Conservation (phyloP, 2,888 invertebrate genomes). For the Panzeria rudis region DNA sequence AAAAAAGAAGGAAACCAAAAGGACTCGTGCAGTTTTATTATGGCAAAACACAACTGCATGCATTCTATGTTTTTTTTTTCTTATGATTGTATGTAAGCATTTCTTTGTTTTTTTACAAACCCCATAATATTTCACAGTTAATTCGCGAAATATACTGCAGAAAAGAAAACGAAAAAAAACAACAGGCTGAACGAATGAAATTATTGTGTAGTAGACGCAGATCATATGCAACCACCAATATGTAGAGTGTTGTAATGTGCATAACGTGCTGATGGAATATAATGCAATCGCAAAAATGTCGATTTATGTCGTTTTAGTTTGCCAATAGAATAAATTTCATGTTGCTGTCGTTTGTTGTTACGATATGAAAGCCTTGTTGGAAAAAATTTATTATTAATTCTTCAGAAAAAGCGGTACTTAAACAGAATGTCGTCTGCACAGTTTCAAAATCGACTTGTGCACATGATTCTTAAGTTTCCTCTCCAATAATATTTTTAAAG, state of each 20-base stretch:
- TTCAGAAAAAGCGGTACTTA: background rate
- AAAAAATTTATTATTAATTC: background rate
- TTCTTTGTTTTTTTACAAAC: slow-evolving; percentile 34
- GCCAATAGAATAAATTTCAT: slow-evolving; percentile 61
- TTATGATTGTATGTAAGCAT: slow-evolving; percentile 3
- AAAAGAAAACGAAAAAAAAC: slow-evolving; percentile 1
- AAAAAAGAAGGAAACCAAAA: slow-evolving; percentile 41
- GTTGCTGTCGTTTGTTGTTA: slow-evolving; percentile 19
- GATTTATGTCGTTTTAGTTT: slow-evolving; percentile 66
- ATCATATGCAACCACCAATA: slow-evolving; percentile 31
- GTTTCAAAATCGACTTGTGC: background rate
- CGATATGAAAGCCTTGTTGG: background rate
- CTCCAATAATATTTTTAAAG: too few species aligned
- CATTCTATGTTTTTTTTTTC: slow-evolving; percentile 15
- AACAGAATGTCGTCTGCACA: background rate
- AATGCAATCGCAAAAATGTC: slow-evolving; percentile 66
- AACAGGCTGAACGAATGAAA: slow-evolving; percentile 39
- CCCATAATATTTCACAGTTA: slow-evolving; percentile 66
- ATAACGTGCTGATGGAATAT: slow-evolving; percentile 43
- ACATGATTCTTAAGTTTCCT: too few species aligned
- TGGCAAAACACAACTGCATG: slow-evolving; percentile 57
- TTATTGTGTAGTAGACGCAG: slow-evolving; percentile 38
- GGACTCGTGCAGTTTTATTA: slow-evolving; percentile 65
- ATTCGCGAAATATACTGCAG: slow-evolving; percentile 60
- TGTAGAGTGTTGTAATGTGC: slow-evolving; percentile 16